These are phyloP conservation scores for Agonum fuliginosum DNA, from an alignment of 2,888 invertebrate species.

Conservation along the genomic window DNA sequence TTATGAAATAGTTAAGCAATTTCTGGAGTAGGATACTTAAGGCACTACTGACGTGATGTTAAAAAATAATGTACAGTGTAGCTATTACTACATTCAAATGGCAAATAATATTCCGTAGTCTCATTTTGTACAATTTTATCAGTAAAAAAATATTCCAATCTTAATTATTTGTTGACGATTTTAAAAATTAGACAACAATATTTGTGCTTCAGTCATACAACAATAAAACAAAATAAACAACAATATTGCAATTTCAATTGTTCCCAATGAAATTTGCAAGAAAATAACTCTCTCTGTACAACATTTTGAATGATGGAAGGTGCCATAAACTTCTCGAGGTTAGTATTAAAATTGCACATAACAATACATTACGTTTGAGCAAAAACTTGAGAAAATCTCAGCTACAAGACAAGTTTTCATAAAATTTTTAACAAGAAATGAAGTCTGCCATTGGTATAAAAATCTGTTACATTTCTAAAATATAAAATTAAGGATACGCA, in stretches of 20 bases:
- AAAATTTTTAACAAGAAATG: slow-evolving; percentile 21
- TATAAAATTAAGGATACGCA: slow-evolving; percentile 51
- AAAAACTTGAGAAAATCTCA: slow-evolving; percentile 36
- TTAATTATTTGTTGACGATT: slow-evolving; percentile 28
- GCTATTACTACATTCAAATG: slow-evolving; percentile 29
- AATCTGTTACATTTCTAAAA: slow-evolving; percentile 14
- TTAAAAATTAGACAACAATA: not conserved
- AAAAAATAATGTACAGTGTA: slow-evolving; percentile 15
- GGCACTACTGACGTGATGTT: slow-evolving; percentile 49
- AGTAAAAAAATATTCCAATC: slow-evolving; percentile 43
- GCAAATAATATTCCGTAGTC: slow-evolving; percentile 13
- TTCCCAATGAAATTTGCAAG: not conserved
- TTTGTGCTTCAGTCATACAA: slow-evolving; percentile 40
- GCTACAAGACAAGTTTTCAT: slow-evolving; percentile 19
- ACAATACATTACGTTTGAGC: slow-evolving; percentile 39
- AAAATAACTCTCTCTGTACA: slow-evolving; percentile 6
- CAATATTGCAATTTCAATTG: not conserved
- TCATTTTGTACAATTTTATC: slow-evolving; percentile 34
- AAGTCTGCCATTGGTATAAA: slow-evolving; percentile 6
- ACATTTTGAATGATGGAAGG: not conserved
- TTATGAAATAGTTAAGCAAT: slow-evolving; percentile 29
- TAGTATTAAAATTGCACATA: slow-evolving; percentile 45
- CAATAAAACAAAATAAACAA: slow-evolving; percentile 34
- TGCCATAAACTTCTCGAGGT: slow-evolving; percentile 12
- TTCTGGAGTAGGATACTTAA: slow-evolving; percentile 49